Conservation (phyloP, 2,888 invertebrate genomes). For the Dusona sp. region DNA sequence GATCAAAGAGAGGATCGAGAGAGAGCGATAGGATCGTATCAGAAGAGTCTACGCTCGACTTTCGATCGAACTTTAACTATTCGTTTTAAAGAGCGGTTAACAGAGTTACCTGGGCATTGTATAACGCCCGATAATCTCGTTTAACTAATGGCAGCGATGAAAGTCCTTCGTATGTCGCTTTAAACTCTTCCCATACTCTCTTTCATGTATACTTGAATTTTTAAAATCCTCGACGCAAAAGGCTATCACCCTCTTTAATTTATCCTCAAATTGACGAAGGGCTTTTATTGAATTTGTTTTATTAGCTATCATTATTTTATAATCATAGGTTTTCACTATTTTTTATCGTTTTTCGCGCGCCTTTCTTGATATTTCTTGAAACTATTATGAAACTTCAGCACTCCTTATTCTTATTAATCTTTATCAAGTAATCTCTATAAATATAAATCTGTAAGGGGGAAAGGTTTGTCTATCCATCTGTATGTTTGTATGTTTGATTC, state of each 20-base stretch:
- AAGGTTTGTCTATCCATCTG: no score
- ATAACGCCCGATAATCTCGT: constrained; percentile 43
- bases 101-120: constrained; percentile 50
- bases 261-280: background rate
- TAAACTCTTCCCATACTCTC: background rate
- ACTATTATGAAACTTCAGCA: no score
- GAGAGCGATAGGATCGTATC: constrained; percentile 41
- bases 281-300: background rate
- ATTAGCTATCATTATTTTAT: background rate
- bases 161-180: background rate
- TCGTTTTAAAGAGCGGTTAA: constrained; percentile 62
- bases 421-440: no score
- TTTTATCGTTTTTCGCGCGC: background rate
- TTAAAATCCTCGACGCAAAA: background rate
- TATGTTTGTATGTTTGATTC: no score
- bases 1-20: constrained; percentile 19
- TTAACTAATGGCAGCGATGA: background rate
- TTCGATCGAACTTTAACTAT: constrained; percentile 67
- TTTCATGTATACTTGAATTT: background rate
- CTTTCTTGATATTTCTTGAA: no score
- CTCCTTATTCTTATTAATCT: no score
- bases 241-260: background rate
- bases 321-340: background rate
- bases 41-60: constrained; percentile 31
- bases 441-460: no score